phyloP scores from a whole-genome alignment of 2,797 vertebrate genomes.

The Macropus fuliginosus region DNA sequence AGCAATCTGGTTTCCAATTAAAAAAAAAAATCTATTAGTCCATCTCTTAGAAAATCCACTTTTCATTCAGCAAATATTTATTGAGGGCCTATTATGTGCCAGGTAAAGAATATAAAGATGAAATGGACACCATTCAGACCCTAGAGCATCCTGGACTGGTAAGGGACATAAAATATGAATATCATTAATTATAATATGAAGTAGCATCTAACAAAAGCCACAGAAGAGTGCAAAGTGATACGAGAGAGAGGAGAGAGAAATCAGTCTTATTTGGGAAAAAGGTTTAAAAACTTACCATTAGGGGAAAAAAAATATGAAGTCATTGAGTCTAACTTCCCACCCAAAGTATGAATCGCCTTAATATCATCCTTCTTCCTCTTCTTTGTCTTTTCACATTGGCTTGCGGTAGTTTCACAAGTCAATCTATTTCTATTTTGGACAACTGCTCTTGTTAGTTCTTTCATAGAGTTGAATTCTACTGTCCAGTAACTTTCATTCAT shows the following conservation, averaged over 20 bases:
- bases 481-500: background rate
- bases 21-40: conserved; percentile 21
- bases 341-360: background rate
- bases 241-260: background rate
- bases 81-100: background rate
- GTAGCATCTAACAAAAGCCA: background rate
- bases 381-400: background rate
- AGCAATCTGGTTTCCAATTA: conserved; percentile 31
- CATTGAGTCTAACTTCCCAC: background rate
- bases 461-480: background rate
- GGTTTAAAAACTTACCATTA: background rate
- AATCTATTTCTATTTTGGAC: background rate
- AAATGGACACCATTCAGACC: background rate
- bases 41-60: conserved; percentile 4
- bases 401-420: background rate
- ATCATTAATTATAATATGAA: background rate
- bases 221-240: background rate
- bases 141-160: background rate
- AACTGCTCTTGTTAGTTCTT: background rate
- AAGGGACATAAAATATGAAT: background rate
- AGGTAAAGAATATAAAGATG: background rate
- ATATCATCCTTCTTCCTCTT: background rate
- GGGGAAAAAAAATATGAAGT: background rate
- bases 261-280: background rate
- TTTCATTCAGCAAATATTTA: conserved; percentile 5